Percentiles rank a stretch among this genome's conserved stretches.
Evolutionary conservation across 2,888 invertebrate genomes (phyloP).

Genomic region (Patella pellucida): DNA sequence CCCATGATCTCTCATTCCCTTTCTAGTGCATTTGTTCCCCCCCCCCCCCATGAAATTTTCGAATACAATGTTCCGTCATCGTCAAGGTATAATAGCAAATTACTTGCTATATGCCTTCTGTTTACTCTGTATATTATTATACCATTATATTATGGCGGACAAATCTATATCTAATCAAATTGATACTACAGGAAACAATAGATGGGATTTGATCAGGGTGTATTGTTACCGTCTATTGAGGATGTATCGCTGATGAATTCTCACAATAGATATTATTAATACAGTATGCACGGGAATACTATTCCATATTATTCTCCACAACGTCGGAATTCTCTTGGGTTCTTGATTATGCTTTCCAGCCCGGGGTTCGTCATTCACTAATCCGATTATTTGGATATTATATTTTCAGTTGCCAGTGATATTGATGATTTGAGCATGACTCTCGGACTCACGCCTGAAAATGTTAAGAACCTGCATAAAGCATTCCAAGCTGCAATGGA

Average conservation of each 20-base stretch:
- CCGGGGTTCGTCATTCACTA: not conserved
- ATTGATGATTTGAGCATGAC: constrained; percentile 50
- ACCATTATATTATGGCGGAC: too few relatives aligned
- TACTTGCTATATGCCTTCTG: too few relatives aligned
- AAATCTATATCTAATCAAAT: too few relatives aligned
- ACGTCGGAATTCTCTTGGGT: not conserved
- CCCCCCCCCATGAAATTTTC: too few relatives aligned
- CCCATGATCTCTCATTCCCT: too few relatives aligned
- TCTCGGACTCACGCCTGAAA: constrained; percentile 50
- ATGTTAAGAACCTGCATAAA: constrained; percentile 48
- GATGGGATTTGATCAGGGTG: too few relatives aligned
- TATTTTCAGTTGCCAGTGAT: constrained; percentile 51
- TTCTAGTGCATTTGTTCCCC: too few relatives aligned
- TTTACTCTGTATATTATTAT: too few relatives aligned
- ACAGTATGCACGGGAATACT: not conserved
- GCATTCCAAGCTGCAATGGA: constrained; percentile 51
- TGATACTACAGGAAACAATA: too few relatives aligned
- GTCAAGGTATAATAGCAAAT: too few relatives aligned
- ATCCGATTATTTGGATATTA: not conserved
- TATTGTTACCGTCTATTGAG: too few relatives aligned
- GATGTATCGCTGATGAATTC: not conserved
- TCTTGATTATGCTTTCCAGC: not conserved
- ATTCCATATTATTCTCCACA: constrained; percentile 1
- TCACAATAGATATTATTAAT: not conserved
- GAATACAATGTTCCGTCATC: too few relatives aligned